Conservation (phyloP, 2,797 vertebrate species). For the Borostomias antarcticus region DNA sequence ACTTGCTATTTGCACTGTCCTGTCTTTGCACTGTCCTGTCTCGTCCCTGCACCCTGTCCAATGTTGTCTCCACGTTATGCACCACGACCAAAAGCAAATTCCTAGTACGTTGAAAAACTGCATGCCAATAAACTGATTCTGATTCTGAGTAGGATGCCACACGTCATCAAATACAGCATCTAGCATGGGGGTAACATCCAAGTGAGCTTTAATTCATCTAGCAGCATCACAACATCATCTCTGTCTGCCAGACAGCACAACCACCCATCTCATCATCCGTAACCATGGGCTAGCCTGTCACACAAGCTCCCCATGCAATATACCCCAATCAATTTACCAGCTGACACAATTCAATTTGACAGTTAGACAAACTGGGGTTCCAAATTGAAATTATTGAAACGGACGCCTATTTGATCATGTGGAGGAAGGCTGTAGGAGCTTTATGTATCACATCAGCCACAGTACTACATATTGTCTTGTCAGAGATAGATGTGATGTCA, state of each 20-base stretch:
- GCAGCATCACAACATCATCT: background rate
- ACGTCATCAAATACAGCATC: background rate
- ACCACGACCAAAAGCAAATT: no score
- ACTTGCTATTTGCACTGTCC: no score
- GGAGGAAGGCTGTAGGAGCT: slow-evolving; percentile 26
- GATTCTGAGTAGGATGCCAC: no score
- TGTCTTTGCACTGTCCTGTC: no score
- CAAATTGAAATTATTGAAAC: slow-evolving; percentile 67
- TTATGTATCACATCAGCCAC: slow-evolving; percentile 37
- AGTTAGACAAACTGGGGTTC: slow-evolving; percentile 65
- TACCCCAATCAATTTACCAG: slow-evolving; percentile 59
- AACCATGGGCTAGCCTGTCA: slow-evolving; percentile 42
- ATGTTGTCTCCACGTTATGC: no score
- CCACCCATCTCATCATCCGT: slow-evolving; percentile 21
- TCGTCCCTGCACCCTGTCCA: no score
- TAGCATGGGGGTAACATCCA: background rate
- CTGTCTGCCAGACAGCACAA: background rate
- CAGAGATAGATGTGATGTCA: slow-evolving; percentile 71
- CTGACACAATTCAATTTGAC: slow-evolving; percentile 58
- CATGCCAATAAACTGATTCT: no score
- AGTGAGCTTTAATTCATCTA: background rate
- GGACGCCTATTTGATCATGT: slow-evolving; percentile 56
- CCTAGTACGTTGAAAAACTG: no score
- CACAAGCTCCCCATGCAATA: slow-evolving; percentile 45
- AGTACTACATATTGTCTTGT: slow-evolving; percentile 34